phyloP scores from a whole-genome alignment of 1,140 invertebrate species.

The Sarcophaga bullata region DNA sequence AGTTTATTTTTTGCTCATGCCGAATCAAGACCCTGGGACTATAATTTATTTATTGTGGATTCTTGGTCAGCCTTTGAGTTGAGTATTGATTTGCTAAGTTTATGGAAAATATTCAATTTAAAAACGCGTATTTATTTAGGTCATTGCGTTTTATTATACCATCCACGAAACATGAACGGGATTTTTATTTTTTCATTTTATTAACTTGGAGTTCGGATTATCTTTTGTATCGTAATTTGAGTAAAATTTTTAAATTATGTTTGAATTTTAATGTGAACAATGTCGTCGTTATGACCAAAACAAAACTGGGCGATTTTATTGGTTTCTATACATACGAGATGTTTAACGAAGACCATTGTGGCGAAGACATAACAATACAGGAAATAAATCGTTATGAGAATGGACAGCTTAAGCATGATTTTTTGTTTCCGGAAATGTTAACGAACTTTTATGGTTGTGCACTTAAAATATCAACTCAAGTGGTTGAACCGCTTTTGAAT shows the following conservation, averaged over 20 bases:
- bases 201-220: not conserved
- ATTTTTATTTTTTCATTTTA: slow-evolving; percentile 35
- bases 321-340: slow-evolving; percentile 35
- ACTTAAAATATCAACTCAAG: slow-evolving; percentile 1
- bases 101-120: not conserved
- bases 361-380: not conserved
- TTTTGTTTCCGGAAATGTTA: slow-evolving; percentile 16
- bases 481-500: slow-evolving; percentile 4
- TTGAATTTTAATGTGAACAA: slow-evolving; percentile 15
- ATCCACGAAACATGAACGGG: not conserved
- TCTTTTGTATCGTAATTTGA: not conserved
- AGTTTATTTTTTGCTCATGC: not conserved
- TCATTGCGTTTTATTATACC: not conserved
- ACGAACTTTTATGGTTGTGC: slow-evolving; percentile 30
- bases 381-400: slow-evolving; percentile 37
- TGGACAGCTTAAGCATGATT: slow-evolving; percentile 11
- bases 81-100: not conserved
- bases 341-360: not conserved
- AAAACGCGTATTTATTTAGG: not conserved
- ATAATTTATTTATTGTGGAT: not conserved
- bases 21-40: not conserved
- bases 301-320: not conserved
- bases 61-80: not conserved
- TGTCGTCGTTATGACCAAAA: slow-evolving; percentile 43
- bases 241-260: slow-evolving; percentile 12